Base-by-base conservation (phyloP, 2,888 invertebrate genomes). In the Aquatica leii region DNA sequence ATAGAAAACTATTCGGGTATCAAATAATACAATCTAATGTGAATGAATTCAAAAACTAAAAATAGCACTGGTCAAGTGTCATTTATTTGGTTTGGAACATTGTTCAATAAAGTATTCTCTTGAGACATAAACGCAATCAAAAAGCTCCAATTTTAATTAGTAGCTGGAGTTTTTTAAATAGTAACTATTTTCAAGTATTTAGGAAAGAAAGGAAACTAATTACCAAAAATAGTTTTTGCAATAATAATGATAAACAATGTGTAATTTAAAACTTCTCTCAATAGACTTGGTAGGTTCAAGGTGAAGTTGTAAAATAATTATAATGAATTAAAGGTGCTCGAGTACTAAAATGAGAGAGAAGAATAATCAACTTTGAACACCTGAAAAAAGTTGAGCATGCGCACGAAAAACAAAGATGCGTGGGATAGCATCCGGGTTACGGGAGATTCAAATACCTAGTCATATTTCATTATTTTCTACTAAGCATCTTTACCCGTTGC, bases 251-350 rank as follows among this genome's bases (percentile, higher is more conserved):
- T 50, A 48, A 50, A 35, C 37, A 59, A 48, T 31, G 57, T 57
- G 41, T 18, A 41, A 41, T 52, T 58, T 59, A 64, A 2, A 64
- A 64, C 34, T 58, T 65, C 51, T 52, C 53, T 60, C 56, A 21
- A 60, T 65, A 31, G 48, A 57, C 53, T 37, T 24, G 17, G 49
- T 60, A 53, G 46, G 65, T 65, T 65, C 65, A 65, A 65, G 65
- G 65, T 57, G 43, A 65, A 34, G 46, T 55, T 50, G 51, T 50
- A 59, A 59, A 53, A 58, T 62, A 59, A 64, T 64, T 59, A 50
- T 63, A 60, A 62, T 57, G 62, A 65, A 65, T 65, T 51, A 57
- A 60, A 51, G 51, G 59, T 56, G 53, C 40, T 49, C 51, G 50
- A 51, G 34, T 59, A 51, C 43, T 59, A 46, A 21, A 59, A 20